Base-by-base conservation (phyloP, 2,888 invertebrate species). In the Eudemis profundana region DNA sequence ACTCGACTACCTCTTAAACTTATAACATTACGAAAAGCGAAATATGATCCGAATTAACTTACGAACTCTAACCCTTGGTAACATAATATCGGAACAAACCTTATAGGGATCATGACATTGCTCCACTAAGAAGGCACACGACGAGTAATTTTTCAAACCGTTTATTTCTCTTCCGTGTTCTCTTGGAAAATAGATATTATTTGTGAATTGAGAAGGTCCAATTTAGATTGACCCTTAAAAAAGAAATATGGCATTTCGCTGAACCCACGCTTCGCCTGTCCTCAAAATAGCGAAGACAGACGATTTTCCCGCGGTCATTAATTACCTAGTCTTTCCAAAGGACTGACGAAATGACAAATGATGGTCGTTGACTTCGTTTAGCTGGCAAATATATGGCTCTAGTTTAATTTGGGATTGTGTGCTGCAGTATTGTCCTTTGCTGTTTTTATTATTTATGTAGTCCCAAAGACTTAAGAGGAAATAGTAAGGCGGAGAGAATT, bases 321-420 rank as follows among this genome's bases (percentile, higher is more conserved):
- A 64, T 64, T 50, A 64, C 29, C 12, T 3, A 29, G 50, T 49
- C 17, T 56, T 63, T 50, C 56, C 17, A 33, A 8, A 42, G 14
- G 33, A 29, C 57, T 50, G 64, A 64, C 57, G 27, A 51, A 59
- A 59, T 64, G 57, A 64, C 57, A 38, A 64, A 64, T 64, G 50
- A 44, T 27, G 57, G 57, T 21, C 64, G 64, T 59, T 57, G 50
- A 64, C 57, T 49, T 33, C 56, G 42, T 15, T 40, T 23, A 56
- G 49, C 0, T 44, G 57, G 36, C 49, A 51, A 50, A 56, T 17
- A 46, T 44, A 19, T 2, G n/a, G 8, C 33, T 10, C 17, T 36
- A 38, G 57, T 51, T 64, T 64, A 57, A 54, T 62, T 47, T 54
- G 5, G 53, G 15, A 47, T n/a, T 38, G 12, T 10, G 54, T 10